Evolutionary conservation across 2,797 vertebrate genomes (phyloP).

Genomic region (Ctenopoma kingsleyae): DNA sequence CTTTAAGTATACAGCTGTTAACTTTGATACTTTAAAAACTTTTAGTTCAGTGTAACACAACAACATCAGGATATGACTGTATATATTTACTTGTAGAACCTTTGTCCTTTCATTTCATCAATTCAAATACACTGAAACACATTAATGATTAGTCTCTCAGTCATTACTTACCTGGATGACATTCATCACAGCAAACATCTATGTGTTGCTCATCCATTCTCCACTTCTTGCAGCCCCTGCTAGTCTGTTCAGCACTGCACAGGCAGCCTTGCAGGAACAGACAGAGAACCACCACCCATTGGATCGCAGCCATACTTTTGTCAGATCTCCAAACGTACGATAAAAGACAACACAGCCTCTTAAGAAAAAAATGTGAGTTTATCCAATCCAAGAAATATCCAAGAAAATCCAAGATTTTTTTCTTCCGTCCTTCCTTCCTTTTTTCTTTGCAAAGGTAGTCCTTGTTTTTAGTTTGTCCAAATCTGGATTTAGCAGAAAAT

Average conservation of each 20-base stretch:
- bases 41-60: neutral
- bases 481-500: constrained; percentile 3
- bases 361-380: neutral
- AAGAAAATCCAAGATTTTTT: neutral
- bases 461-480: neutral
- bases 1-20: neutral
- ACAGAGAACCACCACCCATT: constrained; percentile 22
- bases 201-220: accelerated
- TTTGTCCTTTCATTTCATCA: neutral
- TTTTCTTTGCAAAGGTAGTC: neutral
- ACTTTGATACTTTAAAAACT: neutral
- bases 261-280: constrained; percentile 45
- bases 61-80: neutral
- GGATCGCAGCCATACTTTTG: constrained; percentile 53
- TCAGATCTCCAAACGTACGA: neutral
- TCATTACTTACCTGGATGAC: constrained; percentile 72
- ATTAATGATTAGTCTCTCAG: neutral
- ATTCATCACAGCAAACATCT: constrained; percentile 66
- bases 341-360: neutral
- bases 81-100: too few species aligned
- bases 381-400: constrained; percentile 33
- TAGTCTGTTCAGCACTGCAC: neutral
- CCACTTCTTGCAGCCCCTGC: constrained; percentile 66
- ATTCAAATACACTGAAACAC: neutral
- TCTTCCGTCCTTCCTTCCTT: neutral